These are phyloP conservation scores for Sceloporus undulatus DNA, from an alignment of 2,113 vertebrate genomes.

Conservation along the genomic window DNA sequence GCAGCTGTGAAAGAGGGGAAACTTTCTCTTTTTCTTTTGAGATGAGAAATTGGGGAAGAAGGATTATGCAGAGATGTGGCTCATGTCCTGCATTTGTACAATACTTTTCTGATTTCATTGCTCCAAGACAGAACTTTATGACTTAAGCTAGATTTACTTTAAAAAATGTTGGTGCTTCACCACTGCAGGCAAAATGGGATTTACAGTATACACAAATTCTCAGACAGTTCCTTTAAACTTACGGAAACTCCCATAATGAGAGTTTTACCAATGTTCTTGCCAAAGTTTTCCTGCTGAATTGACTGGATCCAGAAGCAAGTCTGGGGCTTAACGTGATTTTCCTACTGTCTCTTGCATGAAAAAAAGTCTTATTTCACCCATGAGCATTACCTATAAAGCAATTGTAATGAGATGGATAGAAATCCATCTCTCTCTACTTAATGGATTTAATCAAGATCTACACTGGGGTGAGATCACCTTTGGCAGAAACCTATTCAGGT, in stretches of 20 bases:
- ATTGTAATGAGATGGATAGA: conserved; percentile 58
- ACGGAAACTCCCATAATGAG: conserved; percentile 64
- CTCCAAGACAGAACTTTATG: conserved; percentile 55
- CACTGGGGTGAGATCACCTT: conserved; percentile 70
- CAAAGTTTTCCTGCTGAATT: conserved; percentile 68
- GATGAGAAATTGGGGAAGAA: background rate
- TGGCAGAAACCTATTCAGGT: conserved; percentile 69
- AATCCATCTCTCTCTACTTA: conserved; percentile 62
- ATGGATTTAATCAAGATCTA: conserved; percentile 68
- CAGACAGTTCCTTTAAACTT: conserved; percentile 70
- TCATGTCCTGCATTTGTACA: conserved; percentile 54
- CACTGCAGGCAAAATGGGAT: conserved; percentile 64
- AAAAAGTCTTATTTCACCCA: conserved; percentile 63
- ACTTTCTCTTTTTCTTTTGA: background rate
- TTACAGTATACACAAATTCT: conserved; percentile 70
- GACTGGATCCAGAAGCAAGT: conserved; percentile 68
- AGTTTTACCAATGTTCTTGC: conserved; percentile 67
- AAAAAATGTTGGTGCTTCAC: conserved; percentile 58
- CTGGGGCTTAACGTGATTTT: conserved; percentile 68
- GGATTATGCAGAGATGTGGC: conserved; percentile 44
- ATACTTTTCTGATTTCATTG: conserved; percentile 57
- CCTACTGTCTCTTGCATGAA: conserved; percentile 65
- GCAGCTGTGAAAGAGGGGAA: conserved; percentile 54
- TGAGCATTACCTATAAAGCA: conserved; percentile 69
- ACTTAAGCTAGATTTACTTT: conserved; percentile 60